Percentiles rank a stretch among this genome's conserved stretches.
These are phyloP conservation scores for Tiliacea aurago DNA, from an alignment of 2,888 invertebrate species.

Conservation along the genomic window DNA sequence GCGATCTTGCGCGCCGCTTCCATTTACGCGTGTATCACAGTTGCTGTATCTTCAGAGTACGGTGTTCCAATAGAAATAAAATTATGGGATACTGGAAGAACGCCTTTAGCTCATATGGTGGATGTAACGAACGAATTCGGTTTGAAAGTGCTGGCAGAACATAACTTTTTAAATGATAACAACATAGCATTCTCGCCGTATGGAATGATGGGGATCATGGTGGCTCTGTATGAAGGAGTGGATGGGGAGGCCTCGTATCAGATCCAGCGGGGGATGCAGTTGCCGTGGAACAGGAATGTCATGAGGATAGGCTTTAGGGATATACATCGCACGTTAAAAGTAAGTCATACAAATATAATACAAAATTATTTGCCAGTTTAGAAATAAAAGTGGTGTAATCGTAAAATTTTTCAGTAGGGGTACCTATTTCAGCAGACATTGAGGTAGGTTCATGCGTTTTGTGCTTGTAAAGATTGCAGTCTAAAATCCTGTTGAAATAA, in stretches of 20 bases:
- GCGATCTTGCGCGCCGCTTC: constrained; percentile 64
- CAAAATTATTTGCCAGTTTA: not conserved
- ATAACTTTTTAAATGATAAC: constrained; percentile 93
- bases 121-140: constrained; percentile 95
- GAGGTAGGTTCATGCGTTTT: not conserved
- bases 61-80: constrained; percentile 87
- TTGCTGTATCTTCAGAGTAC: constrained; percentile 72
- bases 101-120: constrained; percentile 94
- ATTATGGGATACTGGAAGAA: constrained; percentile 84
- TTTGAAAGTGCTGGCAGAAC: constrained; percentile 92
- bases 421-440: not conserved
- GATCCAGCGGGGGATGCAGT: constrained; percentile 92
- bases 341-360: constrained; percentile 81
- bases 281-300: constrained; percentile 93
- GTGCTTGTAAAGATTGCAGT: not conserved
- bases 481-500: constrained; percentile 17
- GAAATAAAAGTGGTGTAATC: not conserved
- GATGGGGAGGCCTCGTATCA: constrained; percentile 93
- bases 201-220: constrained; percentile 94
- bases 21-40: constrained; percentile 68
- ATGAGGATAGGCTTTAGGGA: constrained; percentile 95
- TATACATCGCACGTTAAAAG: constrained; percentile 95
- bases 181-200: constrained; percentile 97
- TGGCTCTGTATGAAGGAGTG: constrained; percentile 95
- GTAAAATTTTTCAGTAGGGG: not conserved